These are phyloP conservation scores for Micronycteris hirsuta DNA, from an alignment of 2,113 vertebrate species.

Conservation along the genomic window DNA sequence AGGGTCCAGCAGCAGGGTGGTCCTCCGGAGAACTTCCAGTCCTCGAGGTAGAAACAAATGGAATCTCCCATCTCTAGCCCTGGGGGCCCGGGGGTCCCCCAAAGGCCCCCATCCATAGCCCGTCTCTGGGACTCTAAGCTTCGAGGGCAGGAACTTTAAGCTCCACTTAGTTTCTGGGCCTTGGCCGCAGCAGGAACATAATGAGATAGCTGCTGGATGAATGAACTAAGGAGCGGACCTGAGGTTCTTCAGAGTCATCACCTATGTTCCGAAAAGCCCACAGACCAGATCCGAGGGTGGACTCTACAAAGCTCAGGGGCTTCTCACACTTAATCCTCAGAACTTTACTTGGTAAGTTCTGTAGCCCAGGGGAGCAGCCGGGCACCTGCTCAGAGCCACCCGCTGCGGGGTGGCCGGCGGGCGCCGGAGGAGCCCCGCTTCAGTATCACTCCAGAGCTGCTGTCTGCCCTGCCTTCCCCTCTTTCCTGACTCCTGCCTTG, in stretches of 20 bases:
- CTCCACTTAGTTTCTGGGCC: not conserved
- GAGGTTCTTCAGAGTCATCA: not conserved
- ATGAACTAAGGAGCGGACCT: accelerated
- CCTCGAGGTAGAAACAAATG: not conserved
- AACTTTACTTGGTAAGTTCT: not conserved
- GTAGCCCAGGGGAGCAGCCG: not conserved
- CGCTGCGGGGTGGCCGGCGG: not conserved
- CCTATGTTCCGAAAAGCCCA: not conserved
- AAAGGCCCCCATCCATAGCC: accelerated
- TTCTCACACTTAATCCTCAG: not conserved
- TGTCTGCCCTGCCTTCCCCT: too few species aligned
- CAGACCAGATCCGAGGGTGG: not conserved
- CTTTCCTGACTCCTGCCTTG: slow-evolving; percentile 44
- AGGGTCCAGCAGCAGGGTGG: accelerated
- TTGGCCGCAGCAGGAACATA: not conserved
- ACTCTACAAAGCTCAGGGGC: not conserved
- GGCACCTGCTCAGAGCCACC: not conserved
- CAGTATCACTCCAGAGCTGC: not conserved
- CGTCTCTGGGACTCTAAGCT: not conserved
- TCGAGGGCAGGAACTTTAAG: not conserved
- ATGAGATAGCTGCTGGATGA: not conserved
- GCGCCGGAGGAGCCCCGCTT: not conserved
- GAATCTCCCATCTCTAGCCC: not conserved
- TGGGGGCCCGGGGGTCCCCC: not conserved
- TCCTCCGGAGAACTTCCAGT: not conserved